Conservation (phyloP, 2,888 invertebrate species). For the Cephus rjabovi region DNA sequence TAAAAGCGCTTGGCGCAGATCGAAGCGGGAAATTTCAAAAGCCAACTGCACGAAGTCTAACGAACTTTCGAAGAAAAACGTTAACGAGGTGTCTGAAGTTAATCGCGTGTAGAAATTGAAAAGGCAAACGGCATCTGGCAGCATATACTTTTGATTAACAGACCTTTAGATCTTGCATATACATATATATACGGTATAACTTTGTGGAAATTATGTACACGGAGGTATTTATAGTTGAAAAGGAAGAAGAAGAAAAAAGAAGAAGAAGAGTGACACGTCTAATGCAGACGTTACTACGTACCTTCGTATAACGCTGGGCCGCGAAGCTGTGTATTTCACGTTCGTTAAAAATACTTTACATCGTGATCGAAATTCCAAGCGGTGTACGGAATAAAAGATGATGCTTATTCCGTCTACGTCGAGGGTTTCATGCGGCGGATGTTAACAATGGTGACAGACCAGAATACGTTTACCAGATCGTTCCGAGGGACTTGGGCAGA, state of each 20-base stretch:
- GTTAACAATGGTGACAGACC: neutral
- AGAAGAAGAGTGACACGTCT: neutral
- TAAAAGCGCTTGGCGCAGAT: neutral
- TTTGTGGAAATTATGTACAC: neutral
- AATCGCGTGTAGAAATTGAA: neutral
- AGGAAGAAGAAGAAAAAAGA: no score
- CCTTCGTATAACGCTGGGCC: neutral
- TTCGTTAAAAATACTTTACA: neutral
- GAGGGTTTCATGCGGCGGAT: neutral
- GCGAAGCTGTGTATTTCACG: neutral
- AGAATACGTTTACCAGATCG: neutral
- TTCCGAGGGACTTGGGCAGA: neutral
- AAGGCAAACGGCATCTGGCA: neutral
- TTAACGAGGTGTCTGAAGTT: neutral
- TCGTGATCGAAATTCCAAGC: neutral
- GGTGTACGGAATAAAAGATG: neutral
- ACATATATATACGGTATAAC: neutral
- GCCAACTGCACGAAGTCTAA: neutral
- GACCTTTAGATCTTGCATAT: neutral
- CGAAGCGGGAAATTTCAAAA: neutral
- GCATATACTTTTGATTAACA: neutral
- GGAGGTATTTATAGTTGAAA: neutral
- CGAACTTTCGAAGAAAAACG: neutral
- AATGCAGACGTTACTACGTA: neutral
- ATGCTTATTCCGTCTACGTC: neutral